phyloP scores from a whole-genome alignment of 1,140 invertebrate genomes.

The Eumaeus atala region DNA sequence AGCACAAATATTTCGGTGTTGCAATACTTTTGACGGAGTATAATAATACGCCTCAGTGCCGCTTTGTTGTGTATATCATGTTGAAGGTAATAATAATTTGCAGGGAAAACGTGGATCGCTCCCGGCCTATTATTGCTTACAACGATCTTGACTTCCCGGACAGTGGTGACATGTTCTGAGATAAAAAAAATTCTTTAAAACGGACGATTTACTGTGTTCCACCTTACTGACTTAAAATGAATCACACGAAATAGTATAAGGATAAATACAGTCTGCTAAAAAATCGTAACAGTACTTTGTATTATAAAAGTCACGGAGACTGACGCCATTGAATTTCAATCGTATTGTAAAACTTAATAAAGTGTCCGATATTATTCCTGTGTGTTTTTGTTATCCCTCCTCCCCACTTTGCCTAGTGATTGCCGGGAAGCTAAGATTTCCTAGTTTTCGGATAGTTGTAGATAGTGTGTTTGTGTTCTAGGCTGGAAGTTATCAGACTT shows the following conservation, averaged over 20 bases:
- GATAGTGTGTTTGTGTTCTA: neutral
- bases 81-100: constrained; percentile 60
- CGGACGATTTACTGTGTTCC: constrained; percentile 4
- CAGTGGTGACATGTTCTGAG: constrained; percentile 79
- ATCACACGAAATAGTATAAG: neutral
- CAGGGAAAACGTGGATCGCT: constrained; percentile 77
- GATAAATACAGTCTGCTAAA: neutral
- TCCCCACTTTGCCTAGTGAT: constrained; percentile 11
- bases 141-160: constrained; percentile 89
- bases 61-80: constrained; percentile 15
- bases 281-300: neutral
- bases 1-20: neutral
- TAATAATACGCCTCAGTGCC: no score
- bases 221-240: constrained; percentile 1
- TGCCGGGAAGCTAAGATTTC: constrained; percentile 59
- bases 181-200: neutral
- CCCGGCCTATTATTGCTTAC: constrained; percentile 85
- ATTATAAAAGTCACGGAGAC: no score
- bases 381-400: constrained; percentile 20
- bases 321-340: no score
- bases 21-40: neutral
- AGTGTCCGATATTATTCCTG: constrained; percentile 26
- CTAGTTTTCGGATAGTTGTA: neutral
- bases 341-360: constrained; percentile 18
- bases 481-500: constrained; percentile 1